Percentiles rank a stretch among this genome's conserved stretches.
phyloP scores from a whole-genome alignment of 2,113 vertebrate genomes.

The Saimiri boliviensis region DNA sequence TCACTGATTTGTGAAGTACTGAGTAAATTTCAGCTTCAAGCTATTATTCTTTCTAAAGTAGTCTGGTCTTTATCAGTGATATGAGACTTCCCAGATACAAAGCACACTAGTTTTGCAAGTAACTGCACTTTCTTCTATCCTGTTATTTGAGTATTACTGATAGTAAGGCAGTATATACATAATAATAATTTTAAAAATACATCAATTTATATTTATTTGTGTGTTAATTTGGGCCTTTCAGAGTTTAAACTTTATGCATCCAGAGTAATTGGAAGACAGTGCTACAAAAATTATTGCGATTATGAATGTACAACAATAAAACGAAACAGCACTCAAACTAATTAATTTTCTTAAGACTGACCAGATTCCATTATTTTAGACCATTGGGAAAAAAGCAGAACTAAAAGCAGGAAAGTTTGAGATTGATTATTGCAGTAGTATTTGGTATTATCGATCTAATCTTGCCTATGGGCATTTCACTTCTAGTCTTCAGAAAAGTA shows the following conservation, averaged over 20 bases:
- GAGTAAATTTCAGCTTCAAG: slow-evolving; percentile 72
- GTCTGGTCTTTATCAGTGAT: slow-evolving; percentile 78
- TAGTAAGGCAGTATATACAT: neutral
- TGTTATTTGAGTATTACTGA: slow-evolving; percentile 14
- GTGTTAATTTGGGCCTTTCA: neutral
- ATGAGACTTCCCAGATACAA: slow-evolving; percentile 77
- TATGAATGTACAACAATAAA: neutral
- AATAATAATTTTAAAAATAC: neutral
- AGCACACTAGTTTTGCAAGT: slow-evolving; percentile 71
- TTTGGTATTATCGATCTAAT: neutral
- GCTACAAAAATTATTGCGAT: neutral
- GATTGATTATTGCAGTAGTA: neutral
- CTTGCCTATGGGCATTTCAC: neutral
- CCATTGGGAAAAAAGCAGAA: neutral
- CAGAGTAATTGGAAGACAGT: slow-evolving; percentile 15
- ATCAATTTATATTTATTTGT: neutral
- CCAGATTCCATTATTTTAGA: neutral
- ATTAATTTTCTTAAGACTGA: neutral
- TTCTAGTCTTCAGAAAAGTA: neutral
- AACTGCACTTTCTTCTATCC: slow-evolving; percentile 53
- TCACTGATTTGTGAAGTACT: slow-evolving; percentile 67
- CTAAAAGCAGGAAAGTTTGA: neutral
- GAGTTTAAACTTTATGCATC: neutral
- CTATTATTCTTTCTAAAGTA: slow-evolving; percentile 71
- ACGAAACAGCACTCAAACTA: neutral